These are phyloP conservation scores for Hormaphis cornu DNA, from an alignment of 1,140 invertebrate genomes.

Conservation along the genomic window DNA sequence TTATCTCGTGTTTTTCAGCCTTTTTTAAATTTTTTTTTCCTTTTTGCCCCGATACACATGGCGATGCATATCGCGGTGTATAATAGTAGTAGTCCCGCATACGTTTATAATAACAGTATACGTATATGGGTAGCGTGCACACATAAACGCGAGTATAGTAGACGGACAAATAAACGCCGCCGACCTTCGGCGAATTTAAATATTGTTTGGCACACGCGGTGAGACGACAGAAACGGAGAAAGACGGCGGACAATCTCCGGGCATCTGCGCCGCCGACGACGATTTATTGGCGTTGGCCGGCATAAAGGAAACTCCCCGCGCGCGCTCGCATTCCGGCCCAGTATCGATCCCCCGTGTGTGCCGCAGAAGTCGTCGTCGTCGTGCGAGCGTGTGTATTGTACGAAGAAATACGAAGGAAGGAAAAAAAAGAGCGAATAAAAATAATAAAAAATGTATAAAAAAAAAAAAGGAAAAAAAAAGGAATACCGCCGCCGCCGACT, in stretches of 20 bases:
- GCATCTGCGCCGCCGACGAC: constrained; percentile 15
- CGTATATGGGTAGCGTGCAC: neutral
- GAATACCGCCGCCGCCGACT: constrained; percentile 17
- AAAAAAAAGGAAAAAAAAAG: constrained; percentile 8
- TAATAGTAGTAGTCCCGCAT: neutral
- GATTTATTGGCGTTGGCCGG: constrained; percentile 30
- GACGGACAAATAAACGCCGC: constrained; percentile 32
- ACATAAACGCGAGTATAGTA: neutral
- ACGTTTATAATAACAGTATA: too few species aligned
- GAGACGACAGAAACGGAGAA: neutral
- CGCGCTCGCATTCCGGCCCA: constrained; percentile 29
- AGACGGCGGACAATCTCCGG: constrained; percentile 30
- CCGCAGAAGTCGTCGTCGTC: constrained; percentile 32
- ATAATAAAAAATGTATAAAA: constrained; percentile 15
- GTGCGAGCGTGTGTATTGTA: neutral
- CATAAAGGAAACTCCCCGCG: constrained; percentile 32
- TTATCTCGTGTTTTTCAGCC: neutral
- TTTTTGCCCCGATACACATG: neutral
- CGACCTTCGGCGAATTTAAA: constrained; percentile 31
- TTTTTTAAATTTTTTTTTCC: neutral
- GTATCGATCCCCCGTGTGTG: constrained; percentile 32
- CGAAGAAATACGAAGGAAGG: neutral
- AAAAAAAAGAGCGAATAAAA: neutral
- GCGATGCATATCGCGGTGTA: constrained; percentile 16
- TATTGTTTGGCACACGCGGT: constrained; percentile 11